A percentile compares a stretch with the other conserved stretches of the same genome.
These are phyloP conservation scores for Conistra vaccinii DNA, from an alignment of 2,888 invertebrate genomes.

Conservation along the genomic window DNA sequence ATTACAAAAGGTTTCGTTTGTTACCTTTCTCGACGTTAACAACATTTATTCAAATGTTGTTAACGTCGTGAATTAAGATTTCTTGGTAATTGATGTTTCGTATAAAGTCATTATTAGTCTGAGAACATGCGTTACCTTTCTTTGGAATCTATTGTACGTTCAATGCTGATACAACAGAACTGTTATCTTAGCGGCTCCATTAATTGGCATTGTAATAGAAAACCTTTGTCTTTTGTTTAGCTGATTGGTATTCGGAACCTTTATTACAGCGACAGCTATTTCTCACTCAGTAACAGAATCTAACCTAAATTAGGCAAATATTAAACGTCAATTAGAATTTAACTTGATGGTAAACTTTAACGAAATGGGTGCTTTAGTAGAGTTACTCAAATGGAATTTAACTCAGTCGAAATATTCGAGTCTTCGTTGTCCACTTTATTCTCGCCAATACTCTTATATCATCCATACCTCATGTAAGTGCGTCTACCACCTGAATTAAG, in stretches of 20 bases:
- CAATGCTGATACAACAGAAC: constrained; percentile 32
- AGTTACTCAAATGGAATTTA: constrained; percentile 18
- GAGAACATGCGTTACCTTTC: constrained; percentile 22
- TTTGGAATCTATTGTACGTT: constrained; percentile 14
- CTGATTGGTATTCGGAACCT: constrained; percentile 45
- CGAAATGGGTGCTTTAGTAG: constrained; percentile 14
- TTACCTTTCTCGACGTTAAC: not conserved
- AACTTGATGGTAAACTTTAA: constrained; percentile 25
- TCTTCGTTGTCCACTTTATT: constrained; percentile 26
- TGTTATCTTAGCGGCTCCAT: constrained; percentile 37
- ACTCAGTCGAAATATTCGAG: constrained; percentile 16
- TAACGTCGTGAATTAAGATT: constrained; percentile 25
- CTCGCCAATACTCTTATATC: constrained; percentile 3
- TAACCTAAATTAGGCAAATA: constrained; percentile 26
- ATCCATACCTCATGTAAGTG: constrained; percentile 23
- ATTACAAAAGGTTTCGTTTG: constrained; percentile 1
- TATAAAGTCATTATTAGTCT: constrained; percentile 19
- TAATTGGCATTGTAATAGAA: constrained; percentile 53
- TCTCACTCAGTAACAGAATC: constrained; percentile 23
- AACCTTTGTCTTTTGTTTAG: constrained; percentile 52
- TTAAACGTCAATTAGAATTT: constrained; percentile 38
- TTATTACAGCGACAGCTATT: constrained; percentile 46
- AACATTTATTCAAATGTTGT: constrained; percentile 26
- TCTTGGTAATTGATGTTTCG: constrained; percentile 14
- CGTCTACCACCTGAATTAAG: constrained; percentile 7